phyloP scores from a whole-genome alignment of 2,888 invertebrate genomes.

The Parthenolecanium corni region DNA sequence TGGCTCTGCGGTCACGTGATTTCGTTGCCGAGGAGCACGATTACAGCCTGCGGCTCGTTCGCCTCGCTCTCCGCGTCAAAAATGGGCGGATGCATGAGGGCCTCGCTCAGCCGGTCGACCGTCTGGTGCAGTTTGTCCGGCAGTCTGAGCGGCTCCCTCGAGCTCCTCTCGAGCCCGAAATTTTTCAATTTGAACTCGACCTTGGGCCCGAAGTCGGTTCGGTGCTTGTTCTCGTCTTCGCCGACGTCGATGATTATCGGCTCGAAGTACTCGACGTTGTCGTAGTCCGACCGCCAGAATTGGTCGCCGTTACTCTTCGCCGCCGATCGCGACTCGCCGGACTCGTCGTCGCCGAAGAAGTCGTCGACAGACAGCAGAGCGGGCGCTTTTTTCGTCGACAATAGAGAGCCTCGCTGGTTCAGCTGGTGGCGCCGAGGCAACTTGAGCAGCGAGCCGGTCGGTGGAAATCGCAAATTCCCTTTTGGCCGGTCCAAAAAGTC shows the following conservation, averaged over 20 bases:
- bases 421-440: not conserved
- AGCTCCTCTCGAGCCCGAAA: conserved; percentile 3
- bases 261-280: conserved; percentile 28
- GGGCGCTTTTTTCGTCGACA: not conserved
- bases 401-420: not conserved
- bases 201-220: not conserved
- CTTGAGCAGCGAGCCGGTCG: not conserved
- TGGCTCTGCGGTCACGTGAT: not conserved
- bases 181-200: not conserved
- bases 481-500: not conserved
- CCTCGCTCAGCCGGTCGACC: conserved; percentile 24
- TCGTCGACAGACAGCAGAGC: not conserved
- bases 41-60: not conserved
- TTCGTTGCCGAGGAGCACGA: not conserved
- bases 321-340: no score
- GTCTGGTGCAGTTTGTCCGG: conserved; percentile 29
- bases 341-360: not conserved
- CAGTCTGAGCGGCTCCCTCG: conserved; percentile 11
- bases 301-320: not conserved
- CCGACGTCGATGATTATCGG: conserved; percentile 30
- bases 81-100: conserved; percentile 25
- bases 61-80: conserved; percentile 25
- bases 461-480: not conserved
- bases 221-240: not conserved
- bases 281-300: not conserved